These are phyloP conservation scores for Labeo catla DNA, from an alignment of 2,113 vertebrate genomes.

Conservation along the genomic window DNA sequence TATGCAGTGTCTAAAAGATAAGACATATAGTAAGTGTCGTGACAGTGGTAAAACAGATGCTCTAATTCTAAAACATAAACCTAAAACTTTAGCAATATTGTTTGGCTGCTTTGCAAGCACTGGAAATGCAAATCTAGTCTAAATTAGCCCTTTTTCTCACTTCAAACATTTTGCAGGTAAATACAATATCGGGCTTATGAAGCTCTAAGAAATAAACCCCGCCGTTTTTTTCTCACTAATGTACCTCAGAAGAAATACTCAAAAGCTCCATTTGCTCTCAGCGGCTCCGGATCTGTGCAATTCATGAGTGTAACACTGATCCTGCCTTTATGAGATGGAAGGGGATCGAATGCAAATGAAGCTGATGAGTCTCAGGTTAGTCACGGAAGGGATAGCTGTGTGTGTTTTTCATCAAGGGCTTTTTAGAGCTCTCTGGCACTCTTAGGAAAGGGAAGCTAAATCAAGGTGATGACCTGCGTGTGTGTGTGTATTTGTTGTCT, in stretches of 20 bases:
- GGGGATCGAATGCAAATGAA: conserved; percentile 37
- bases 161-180: neutral
- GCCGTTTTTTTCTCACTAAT: neutral
- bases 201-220: conserved; percentile 21
- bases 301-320: conserved; percentile 13
- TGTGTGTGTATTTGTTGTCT: conserved; percentile 19
- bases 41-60: neutral
- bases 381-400: conserved; percentile 29
- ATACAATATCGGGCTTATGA: conserved; percentile 15
- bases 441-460: conserved; percentile 26
- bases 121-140: conserved; percentile 6
- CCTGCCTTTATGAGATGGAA: conserved; percentile 30
- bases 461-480: conserved; percentile 29
- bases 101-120: neutral
- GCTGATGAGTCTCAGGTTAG: conserved; percentile 26
- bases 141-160: conserved; percentile 2
- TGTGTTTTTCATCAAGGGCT: conserved; percentile 23
- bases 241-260: conserved; percentile 8
- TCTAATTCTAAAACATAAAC: neutral
- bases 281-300: neutral
- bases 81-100: conserved; percentile 1
- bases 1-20: neutral
- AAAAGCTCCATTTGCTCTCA: conserved; percentile 19
- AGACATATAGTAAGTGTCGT: neutral
- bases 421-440: neutral